Evolutionary conservation across 2,113 vertebrate species (phyloP).

Genomic region (Ageneiosus marmoratus): DNA sequence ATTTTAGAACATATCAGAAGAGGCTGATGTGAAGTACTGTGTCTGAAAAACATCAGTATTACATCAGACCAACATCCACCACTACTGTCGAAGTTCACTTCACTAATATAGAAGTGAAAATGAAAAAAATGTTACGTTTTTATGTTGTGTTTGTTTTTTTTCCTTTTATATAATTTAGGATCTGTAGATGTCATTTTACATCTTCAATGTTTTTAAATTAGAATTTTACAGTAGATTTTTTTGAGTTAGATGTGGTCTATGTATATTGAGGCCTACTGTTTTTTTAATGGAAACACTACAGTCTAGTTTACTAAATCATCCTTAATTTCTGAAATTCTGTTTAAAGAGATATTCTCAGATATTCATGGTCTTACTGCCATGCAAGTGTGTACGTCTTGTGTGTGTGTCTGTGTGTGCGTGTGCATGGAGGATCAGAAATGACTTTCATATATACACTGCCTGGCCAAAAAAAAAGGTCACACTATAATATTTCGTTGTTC

Average conservation of each 20-base stretch:
- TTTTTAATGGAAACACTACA: background rate
- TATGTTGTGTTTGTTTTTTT: background rate
- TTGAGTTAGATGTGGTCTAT: background rate
- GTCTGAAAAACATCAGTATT: slow-evolving; percentile 13
- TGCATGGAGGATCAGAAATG: too few relatives aligned
- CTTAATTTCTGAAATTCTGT: background rate
- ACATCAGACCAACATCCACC: background rate
- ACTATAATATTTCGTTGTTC: too few relatives aligned
- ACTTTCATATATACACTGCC: too few relatives aligned
- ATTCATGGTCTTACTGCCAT: too few relatives aligned
- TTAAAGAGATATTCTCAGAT: too few relatives aligned
- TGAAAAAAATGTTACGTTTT: background rate
- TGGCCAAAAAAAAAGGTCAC: too few relatives aligned
- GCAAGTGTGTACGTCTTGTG: too few relatives aligned
- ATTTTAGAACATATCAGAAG: slow-evolving; percentile 12
- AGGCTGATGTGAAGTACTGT: slow-evolving; percentile 18
- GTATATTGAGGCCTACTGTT: background rate
- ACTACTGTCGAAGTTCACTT: slow-evolving; percentile 12
- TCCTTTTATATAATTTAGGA: slow-evolving; percentile 4
- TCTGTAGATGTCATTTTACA: background rate
- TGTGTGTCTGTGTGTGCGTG: too few relatives aligned
- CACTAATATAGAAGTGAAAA: background rate
- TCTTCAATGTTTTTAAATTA: background rate
- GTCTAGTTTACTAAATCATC: slow-evolving; percentile 5
- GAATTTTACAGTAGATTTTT: background rate